Evolutionary conservation across 2,888 invertebrate genomes (phyloP), one percentile per base, ranked within the genome.

Genomic region (Lysandra coridon): DNA sequence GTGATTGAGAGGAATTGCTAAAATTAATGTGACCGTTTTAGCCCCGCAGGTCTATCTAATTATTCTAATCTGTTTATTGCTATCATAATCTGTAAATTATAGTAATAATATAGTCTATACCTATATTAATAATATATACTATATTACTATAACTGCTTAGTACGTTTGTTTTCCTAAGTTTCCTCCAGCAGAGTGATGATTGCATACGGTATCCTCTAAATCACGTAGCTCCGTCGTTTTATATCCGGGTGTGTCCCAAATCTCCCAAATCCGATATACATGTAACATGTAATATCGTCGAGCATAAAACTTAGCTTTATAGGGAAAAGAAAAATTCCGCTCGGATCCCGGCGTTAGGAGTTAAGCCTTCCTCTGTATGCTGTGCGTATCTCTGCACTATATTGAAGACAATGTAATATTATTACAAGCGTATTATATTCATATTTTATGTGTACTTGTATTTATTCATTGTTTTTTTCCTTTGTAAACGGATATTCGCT

Each of bases 231-330:
- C 23, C 62, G 23, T 7, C 69, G 69, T 69, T 69, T 37, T 69
- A 69, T 69, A 33, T 14, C 69, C 33, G 69, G 69, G 14, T 37
- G 17, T 37, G 33, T 33, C 69, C 33, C 69, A 69, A 69, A 69
- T 69, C 69, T 69, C 69, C 69, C 69, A 69, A 69, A 69, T 69
- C 69, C 69, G 69, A 37, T 69, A 69, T 37, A 69, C 69, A 69
- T 69, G 69, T 69, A 69, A 69, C 69, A 69, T 69, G 69, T 69
- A 69, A 69, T 69, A 69, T 14, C 69, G 69, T 30, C 69, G 33
- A 69, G 69, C 69, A 69, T 69, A 69, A 69, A 69, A 69, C 69
- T 69, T 69, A 69, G 69, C 69, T 37, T 69, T 69, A 69, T 69
- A 69, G 69, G 69, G 33, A 69, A 69, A 69, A 69, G 69, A 69